Evolutionary conservation across 2,797 vertebrate species (phyloP), one percentile per base, ranked within the genome.

Genomic region (Anguilla pacifica): DNA sequence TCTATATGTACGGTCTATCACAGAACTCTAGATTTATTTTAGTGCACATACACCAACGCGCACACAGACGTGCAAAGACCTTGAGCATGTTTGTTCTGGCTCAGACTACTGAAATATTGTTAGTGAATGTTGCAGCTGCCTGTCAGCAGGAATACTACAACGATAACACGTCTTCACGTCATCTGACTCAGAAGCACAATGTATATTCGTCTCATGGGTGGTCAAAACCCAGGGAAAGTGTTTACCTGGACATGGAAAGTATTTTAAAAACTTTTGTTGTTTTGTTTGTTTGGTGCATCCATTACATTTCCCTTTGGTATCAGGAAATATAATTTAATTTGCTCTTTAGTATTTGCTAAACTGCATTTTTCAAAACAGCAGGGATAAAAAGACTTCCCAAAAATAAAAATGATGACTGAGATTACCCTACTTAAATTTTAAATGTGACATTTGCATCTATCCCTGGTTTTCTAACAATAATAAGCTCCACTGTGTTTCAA

Each of bases 341-440:
- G 10, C 51, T 53, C 51, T 88, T 61, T 88, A 77, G 83, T 90
- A 88, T 87, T 90, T 88, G 83, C 86, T 43, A 74, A 77, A 61
- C 70, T 53, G 51, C 51, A 53, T 53, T 53, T 53, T 53, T 53
- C 10, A 6, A 53, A 53, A 53, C 39, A 43, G 3, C 39, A 43
- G 39, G 0, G 39, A 43, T 43, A 53, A 6, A 7, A 53, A 53
- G 6, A 53, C 51, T 53, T 53, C 51, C 51, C 51, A 53, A 53
- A 53, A 43, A 43, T 43, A 43, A 43, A 43, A 43, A 43, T 43
- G 39, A 43, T 43, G 3, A 43, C 3, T 43, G 39, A 43, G 39
- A 43, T 43, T 43, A 43, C 39, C 39, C 39, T 3, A 43, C 39
- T 43, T 43, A 43, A 43, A 53, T 53, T 53, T 53, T 6, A 53